Evolutionary conservation across 1,140 invertebrate genomes (phyloP).

Genomic region (Pectinophora gossypiella): DNA sequence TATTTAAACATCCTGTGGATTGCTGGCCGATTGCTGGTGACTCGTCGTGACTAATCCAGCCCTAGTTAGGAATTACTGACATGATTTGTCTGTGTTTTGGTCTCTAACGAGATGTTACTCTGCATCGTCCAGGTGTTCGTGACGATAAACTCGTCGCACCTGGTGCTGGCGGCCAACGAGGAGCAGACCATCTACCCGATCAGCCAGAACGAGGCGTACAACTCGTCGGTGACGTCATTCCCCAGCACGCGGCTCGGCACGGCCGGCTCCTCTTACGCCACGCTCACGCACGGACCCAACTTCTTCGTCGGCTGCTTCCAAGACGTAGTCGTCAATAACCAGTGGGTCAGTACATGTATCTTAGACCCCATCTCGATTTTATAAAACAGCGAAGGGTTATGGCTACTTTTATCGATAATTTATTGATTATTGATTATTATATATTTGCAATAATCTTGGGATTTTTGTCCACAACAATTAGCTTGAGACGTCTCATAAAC

Average conservation of each 20-base stretch:
- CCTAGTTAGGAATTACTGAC: too few relatives aligned
- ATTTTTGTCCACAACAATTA: too few relatives aligned
- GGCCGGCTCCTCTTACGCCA: conserved; percentile 80
- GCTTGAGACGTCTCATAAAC: too few relatives aligned
- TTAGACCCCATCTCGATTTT: too few relatives aligned
- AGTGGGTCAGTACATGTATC: conserved; percentile 74
- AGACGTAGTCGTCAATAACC: conserved; percentile 90
- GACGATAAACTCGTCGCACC: conserved; percentile 89
- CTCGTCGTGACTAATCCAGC: too few relatives aligned
- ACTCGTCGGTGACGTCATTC: conserved; percentile 85
- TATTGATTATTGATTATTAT: too few relatives aligned
- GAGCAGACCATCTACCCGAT: conserved; percentile 93
- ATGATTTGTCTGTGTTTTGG: too few relatives aligned
- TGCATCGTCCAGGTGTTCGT: conserved; percentile 80
- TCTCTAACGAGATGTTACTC: not conserved
- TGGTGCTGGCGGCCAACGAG: conserved; percentile 89
- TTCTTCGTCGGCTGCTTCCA: conserved; percentile 94
- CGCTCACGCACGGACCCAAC: conserved; percentile 82
- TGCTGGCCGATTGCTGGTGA: too few relatives aligned
- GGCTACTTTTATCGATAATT: too few relatives aligned
- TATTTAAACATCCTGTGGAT: too few relatives aligned
- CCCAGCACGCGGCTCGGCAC: conserved; percentile 88
- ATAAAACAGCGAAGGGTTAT: too few relatives aligned
- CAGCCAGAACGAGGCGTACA: conserved; percentile 84
- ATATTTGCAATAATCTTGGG: too few relatives aligned